phyloP scores from a whole-genome alignment of 37 sponge, comb jelly and placozoan species.

The Halichondria panicea region DNA sequence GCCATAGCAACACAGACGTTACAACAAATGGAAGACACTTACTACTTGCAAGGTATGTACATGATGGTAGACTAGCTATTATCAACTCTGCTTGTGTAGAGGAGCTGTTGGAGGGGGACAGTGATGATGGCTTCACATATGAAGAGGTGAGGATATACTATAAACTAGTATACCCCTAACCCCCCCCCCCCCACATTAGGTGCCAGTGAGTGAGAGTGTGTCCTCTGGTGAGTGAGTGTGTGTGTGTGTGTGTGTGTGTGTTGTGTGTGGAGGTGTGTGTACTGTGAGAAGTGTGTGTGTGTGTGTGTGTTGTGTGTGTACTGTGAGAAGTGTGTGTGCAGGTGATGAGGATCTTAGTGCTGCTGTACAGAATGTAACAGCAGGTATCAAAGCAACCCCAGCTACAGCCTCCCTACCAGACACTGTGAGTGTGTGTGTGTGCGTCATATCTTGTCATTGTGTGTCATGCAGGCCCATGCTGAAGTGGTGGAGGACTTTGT shows the following conservation, averaged over 20 bases:
- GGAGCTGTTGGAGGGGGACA: conserved; percentile 50
- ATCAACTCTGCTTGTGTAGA: conserved; percentile 20
- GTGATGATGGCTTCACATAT: conserved; percentile 67
- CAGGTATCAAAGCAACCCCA: neutral
- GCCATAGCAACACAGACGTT: neutral
- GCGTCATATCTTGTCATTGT: neutral
- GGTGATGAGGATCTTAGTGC: conserved; percentile 47
- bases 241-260: neutral
- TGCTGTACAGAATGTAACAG: conserved; percentile 16
- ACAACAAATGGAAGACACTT: conserved; percentile 4
- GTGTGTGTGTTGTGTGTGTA: neutral
- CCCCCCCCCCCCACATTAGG: neutral
- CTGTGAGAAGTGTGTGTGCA: neutral
- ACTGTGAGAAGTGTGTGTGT: neutral
- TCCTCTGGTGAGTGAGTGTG: conserved; percentile 14
- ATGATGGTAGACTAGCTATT: neutral
- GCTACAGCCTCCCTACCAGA: neutral
- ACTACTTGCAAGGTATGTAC: conserved; percentile 33
- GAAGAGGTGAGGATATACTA: conserved; percentile 33
- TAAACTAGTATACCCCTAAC: neutral
- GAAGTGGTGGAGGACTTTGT: conserved; percentile 98
- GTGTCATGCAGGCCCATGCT: neutral
- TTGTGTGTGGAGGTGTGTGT: neutral
- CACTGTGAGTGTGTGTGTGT: neutral
- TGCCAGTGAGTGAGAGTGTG: conserved; percentile 11